Percentiles rank a stretch among this genome's conserved stretches.
Evolutionary conservation across 1,140 invertebrate species (phyloP).

Genomic region (Ylistrum balloti): DNA sequence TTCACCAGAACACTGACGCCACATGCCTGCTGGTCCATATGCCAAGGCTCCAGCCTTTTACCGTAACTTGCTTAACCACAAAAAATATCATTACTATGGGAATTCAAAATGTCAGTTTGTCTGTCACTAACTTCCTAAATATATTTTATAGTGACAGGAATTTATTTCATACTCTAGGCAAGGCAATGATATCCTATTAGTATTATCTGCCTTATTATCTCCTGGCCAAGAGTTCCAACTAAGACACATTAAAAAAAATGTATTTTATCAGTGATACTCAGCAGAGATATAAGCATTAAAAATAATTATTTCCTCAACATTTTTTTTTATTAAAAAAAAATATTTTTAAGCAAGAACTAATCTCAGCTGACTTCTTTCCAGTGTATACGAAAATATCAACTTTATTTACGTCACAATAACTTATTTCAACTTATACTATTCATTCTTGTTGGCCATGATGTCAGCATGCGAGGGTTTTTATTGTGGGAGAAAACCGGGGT

Average conservation of each 20-base stretch:
- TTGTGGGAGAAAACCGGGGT: too few relatives aligned
- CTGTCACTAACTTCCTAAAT: background rate
- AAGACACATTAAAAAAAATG: background rate
- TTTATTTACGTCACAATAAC: too few relatives aligned
- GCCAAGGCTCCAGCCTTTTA: background rate
- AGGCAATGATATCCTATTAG: background rate
- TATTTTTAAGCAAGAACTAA: too few relatives aligned
- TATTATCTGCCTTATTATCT: background rate
- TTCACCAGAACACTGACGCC: background rate
- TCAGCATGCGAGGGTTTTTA: too few relatives aligned
- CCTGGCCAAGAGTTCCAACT: background rate
- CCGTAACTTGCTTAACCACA: background rate
- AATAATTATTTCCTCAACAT: too few relatives aligned
- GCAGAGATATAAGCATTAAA: too few relatives aligned
- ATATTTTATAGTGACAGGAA: background rate
- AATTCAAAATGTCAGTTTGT: constrained; percentile 20
- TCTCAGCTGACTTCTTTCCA: too few relatives aligned
- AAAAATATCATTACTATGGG: background rate
- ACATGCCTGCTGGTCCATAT: background rate
- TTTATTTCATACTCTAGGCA: background rate
- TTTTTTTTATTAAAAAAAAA: too few relatives aligned
- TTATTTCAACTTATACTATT: too few relatives aligned
- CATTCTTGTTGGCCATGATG: too few relatives aligned
- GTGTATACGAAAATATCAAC: too few relatives aligned
- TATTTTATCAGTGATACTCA: background rate